Conservation (phyloP, 64 coral and sea anemone species). For the Cladopsammia gracilis region DNA sequence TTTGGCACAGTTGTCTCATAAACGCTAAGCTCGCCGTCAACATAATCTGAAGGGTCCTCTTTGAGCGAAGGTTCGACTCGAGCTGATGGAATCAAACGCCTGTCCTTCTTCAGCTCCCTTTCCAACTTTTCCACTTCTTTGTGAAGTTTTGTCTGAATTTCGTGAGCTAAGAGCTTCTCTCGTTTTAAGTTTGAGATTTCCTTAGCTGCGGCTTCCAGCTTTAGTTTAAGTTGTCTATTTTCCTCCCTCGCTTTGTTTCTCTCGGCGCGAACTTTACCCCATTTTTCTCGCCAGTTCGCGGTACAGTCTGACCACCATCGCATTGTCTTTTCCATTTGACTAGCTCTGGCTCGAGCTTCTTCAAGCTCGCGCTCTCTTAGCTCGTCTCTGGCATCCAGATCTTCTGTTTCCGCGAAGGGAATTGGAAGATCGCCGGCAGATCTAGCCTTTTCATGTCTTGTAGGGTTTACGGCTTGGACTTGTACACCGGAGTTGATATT, state of each 20-base stretch:
- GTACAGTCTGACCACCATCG: slow-evolving; percentile 98
- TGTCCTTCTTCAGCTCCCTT: slow-evolving; percentile 87
- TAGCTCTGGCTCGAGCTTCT: slow-evolving; percentile 89
- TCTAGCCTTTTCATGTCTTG: background rate
- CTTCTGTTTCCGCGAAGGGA: slow-evolving; percentile 46
- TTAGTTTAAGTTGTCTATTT: slow-evolving; percentile 92
- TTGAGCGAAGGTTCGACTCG: slow-evolving; percentile 91
- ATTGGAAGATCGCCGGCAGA: slow-evolving; percentile 11
- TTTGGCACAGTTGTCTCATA: slow-evolving; percentile 87
- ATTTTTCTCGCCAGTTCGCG: slow-evolving; percentile 98
- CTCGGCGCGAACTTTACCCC: slow-evolving; percentile 96
- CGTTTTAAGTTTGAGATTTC: slow-evolving; percentile 86
- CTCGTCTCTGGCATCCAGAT: slow-evolving; percentile 89
- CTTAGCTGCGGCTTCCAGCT: slow-evolving; percentile 81
- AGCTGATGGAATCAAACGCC: slow-evolving; percentile 81
- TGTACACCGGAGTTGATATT: slow-evolving; percentile 7
- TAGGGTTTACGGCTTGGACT: slow-evolving; percentile 29
- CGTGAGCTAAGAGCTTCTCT: slow-evolving; percentile 64
- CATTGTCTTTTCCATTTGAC: slow-evolving; percentile 98
- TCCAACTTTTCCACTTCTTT: slow-evolving; percentile 90
- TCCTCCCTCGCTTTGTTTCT: slow-evolving; percentile 95
- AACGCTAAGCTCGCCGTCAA: slow-evolving; percentile 63
- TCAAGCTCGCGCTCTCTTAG: slow-evolving; percentile 91
- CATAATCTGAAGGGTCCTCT: slow-evolving; percentile 56
- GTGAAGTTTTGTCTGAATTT: slow-evolving; percentile 72